Percentiles rank a stretch among this genome's conserved stretches.
Evolutionary conservation across 2,113 vertebrate species (phyloP).

Genomic region (Gymnobelideus leadbeateri): DNA sequence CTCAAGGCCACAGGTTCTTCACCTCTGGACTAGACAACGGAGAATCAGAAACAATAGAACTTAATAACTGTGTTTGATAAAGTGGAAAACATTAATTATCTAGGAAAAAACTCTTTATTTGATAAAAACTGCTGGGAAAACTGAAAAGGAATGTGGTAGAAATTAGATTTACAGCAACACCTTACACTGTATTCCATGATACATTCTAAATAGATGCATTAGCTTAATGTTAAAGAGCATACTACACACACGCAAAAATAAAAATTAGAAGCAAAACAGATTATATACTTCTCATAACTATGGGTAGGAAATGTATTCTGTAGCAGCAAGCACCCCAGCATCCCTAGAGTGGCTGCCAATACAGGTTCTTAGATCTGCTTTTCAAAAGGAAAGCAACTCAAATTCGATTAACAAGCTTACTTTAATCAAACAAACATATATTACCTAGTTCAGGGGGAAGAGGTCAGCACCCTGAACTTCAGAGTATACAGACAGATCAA

Average conservation of each 20-base stretch:
- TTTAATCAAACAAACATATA: no score
- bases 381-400: no score
- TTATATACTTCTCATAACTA: neutral
- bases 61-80: neutral
- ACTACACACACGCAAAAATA: no score
- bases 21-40: no score
- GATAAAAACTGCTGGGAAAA: neutral
- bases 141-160: neutral
- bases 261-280: neutral
- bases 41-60: neutral
- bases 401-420: no score
- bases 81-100: neutral
- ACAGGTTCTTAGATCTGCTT: no score
- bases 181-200: neutral
- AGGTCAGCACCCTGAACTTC: no score
- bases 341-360: no score
- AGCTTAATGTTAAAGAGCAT: neutral
- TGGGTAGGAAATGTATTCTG: neutral
- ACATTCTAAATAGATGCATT: neutral
- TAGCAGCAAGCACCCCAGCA: no score
- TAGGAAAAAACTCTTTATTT: neutral
- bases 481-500: no score
- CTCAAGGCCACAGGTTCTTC: no score
- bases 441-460: no score
- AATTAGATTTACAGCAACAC: neutral